Percentiles rank a stretch among this genome's conserved stretches.
Conservation (phyloP, 1,140 invertebrate genomes). For the Agrypnia vestita region DNA sequence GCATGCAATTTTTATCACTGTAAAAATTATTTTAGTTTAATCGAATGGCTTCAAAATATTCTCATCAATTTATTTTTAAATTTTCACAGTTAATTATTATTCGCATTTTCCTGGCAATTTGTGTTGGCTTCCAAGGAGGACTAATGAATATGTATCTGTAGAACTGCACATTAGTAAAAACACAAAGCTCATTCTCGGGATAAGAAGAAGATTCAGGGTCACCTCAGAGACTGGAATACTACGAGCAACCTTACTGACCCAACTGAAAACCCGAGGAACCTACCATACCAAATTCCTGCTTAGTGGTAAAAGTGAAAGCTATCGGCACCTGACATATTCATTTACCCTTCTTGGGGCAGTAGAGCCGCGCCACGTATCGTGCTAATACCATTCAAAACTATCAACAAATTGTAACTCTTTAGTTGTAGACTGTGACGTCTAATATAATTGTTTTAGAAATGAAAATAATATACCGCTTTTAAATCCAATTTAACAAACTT, state of each 20-base stretch:
- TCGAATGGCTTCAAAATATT: slow-evolving; percentile 55
- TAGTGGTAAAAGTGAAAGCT: too few relatives aligned
- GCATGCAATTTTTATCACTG: slow-evolving; percentile 57
- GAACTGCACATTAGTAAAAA: neutral
- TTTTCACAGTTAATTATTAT: slow-evolving; percentile 60
- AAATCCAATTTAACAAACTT: slow-evolving; percentile 39
- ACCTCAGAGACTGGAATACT: neutral
- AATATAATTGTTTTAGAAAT: slow-evolving; percentile 58
- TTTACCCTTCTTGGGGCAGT: slow-evolving; percentile 60
- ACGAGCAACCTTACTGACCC: too few relatives aligned
- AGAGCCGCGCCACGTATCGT: slow-evolving; percentile 58
- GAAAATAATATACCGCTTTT: slow-evolving; percentile 41
- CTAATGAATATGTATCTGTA: slow-evolving; percentile 53
- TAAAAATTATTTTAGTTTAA: slow-evolving; percentile 50
- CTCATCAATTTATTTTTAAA: slow-evolving; percentile 60
- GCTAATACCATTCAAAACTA: slow-evolving; percentile 53
- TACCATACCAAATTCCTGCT: too few relatives aligned
- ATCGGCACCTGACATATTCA: slow-evolving; percentile 48
- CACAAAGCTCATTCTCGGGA: too few relatives aligned
- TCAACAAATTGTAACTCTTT: slow-evolving; percentile 53
- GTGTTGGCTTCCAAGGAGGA: slow-evolving; percentile 56
- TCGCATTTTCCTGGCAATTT: slow-evolving; percentile 60
- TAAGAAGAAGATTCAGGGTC: too few relatives aligned
- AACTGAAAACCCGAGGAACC: too few relatives aligned
- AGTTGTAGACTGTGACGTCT: slow-evolving; percentile 62